Base-by-base conservation (phyloP, 2,888 invertebrate genomes). In the Machimus atricapillus region DNA sequence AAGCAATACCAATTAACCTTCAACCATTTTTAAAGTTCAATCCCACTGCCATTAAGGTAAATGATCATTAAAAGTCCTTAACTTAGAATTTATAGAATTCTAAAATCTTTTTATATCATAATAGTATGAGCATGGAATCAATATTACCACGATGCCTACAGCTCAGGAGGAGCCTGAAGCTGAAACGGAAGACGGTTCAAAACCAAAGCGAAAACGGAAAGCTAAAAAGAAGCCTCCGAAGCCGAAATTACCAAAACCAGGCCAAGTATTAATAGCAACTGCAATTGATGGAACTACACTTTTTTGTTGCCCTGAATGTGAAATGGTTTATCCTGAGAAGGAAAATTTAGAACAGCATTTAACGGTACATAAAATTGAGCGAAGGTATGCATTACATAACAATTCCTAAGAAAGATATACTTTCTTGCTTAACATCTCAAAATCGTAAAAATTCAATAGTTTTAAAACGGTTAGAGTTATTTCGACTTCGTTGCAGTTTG, bases 321-420 rank as follows among this genome's bases (percentile, higher is more conserved):
- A 96, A 91, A 96, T 96, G 96, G 96, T 96, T 0, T 96, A 96
- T 91, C 95, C 96, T 0, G 96, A 96, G 90, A 96, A 96, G 91
- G 96, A 96, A 89, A 94, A 96, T 90, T 92, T 97, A n/a, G 96
- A 97, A 90, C 94, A 95, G 91, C 96, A 96, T 91, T 93, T 96
- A 52, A 94, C 95, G 12, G 95, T 95, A 40, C 96, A 97, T 91
- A 96, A 96, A 93, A 96, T 96, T 88, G 97, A 96, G 91, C 93
- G 96, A 91, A 93, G 96, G 88, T 87, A 88, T 73, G 9, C 56
- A 46, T 23, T 34, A 76, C 27, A 16, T 74, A 46, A 12, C 14
- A 46, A 16, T 16, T 74, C 3, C 7, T 34, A 34, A 16, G 8
- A 74, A 6, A 74, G 9, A 19, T 2, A 19, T 34, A 34, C 1